Evolutionary conservation across 2,797 vertebrate species (phyloP).

Genomic region (Sternotherus odoratus): DNA sequence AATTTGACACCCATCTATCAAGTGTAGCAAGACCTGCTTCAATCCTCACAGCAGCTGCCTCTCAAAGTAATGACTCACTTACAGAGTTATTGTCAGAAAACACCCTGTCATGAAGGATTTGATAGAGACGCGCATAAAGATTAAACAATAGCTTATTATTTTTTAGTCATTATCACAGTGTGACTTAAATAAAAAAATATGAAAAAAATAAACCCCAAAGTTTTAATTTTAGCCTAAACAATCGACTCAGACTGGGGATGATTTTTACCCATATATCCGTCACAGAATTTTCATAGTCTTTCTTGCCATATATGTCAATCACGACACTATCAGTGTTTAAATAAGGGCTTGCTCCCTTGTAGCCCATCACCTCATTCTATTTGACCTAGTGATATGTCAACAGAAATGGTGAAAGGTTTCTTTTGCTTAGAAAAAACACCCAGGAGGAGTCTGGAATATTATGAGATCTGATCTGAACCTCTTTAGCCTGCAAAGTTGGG

Average conservation of each 20-base stretch:
- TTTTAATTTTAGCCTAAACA: background rate
- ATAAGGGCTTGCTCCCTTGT: background rate
- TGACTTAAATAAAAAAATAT: background rate
- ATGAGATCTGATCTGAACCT: background rate
- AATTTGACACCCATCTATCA: background rate
- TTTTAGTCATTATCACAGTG: conserved; percentile 19
- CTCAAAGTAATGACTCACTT: background rate
- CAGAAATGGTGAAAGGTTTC: conserved; percentile 30
- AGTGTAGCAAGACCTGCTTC: background rate
- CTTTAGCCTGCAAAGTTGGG: background rate
- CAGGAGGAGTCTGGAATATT: conserved; percentile 14
- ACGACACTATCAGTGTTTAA: background rate
- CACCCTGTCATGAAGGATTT: background rate
- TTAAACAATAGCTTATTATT: background rate
- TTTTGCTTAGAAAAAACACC: conserved; percentile 17
- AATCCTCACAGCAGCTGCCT: background rate
- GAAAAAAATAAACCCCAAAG: conserved; percentile 1
- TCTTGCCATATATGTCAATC: background rate
- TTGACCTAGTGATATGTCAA: conserved; percentile 23
- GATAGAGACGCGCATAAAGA: background rate
- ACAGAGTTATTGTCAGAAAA: background rate
- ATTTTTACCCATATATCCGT: background rate
- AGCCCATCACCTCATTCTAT: conserved; percentile 17
- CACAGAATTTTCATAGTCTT: background rate
- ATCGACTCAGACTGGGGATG: background rate